Evolutionary conservation across 2,113 vertebrate genomes (phyloP).

Genomic region (Herpetotheres cachinnans): DNA sequence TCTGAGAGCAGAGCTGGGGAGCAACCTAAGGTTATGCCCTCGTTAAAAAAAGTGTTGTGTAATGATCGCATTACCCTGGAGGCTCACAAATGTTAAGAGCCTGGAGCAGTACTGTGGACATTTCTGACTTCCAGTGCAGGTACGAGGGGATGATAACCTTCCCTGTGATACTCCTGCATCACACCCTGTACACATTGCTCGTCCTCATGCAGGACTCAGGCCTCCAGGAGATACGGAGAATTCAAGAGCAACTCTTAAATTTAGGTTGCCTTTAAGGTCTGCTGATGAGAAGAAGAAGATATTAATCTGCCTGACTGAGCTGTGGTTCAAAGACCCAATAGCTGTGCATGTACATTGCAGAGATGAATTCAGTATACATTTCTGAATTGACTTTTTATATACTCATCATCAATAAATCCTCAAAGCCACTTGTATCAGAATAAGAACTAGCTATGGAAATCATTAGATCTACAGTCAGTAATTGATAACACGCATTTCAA

Average conservation of each 20-base stretch:
- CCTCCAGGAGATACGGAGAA: background rate
- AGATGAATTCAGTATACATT: background rate
- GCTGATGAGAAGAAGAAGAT: background rate
- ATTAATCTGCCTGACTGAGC: background rate
- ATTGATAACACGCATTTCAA: constrained; percentile 56
- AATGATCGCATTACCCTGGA: background rate
- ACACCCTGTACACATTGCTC: background rate
- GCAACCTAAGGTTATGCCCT: background rate
- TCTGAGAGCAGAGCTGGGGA: background rate
- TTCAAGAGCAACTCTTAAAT: background rate
- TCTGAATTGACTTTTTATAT: constrained; percentile 11
- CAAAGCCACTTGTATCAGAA: constrained; percentile 32
- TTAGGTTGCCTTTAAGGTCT: background rate
- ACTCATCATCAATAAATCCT: constrained; percentile 42
- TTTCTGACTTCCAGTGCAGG: background rate
- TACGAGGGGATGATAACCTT: background rate
- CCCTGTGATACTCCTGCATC: background rate
- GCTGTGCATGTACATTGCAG: background rate
- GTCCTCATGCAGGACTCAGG: background rate
- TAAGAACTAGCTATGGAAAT: constrained; percentile 34
- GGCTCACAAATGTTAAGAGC: background rate
- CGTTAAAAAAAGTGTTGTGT: background rate
- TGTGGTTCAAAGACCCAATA: background rate
- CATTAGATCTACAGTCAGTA: constrained; percentile 51
- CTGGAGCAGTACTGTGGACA: background rate